Conservation (phyloP, 2,797 vertebrate genomes). For the Vespertilio murinus region DNA sequence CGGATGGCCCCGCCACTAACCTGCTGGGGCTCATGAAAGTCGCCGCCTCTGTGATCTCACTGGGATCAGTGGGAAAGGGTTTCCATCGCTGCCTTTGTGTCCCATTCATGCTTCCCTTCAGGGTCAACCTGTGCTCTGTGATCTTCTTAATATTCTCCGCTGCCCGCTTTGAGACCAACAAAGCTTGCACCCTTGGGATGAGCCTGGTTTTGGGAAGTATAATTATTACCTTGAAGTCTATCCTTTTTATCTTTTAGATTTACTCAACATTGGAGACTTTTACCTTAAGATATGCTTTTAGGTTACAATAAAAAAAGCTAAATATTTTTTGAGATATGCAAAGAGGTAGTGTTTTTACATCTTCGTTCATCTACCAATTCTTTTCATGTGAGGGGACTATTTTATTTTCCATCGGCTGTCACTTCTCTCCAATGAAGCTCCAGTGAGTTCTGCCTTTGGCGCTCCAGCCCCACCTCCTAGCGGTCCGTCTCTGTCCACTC, state of each 20-base stretch:
- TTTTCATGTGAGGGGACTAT: not conserved
- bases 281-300: constrained; percentile 64
- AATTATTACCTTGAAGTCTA: constrained; percentile 61
- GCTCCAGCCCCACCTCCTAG: not conserved
- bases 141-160: constrained; percentile 55
- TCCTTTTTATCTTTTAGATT: constrained; percentile 66
- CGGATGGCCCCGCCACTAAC: not conserved
- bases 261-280: constrained; percentile 55
- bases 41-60: constrained; percentile 52
- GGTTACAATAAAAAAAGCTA: constrained; percentile 64
- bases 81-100: not conserved
- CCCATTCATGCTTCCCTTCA: not conserved
- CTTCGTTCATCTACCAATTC: not conserved
- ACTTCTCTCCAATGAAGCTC: not conserved
- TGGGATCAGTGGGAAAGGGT: not conserved
- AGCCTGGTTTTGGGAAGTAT: constrained; percentile 33
- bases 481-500: fast-evolving
- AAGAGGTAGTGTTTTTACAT: constrained; percentile 24
- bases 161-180: constrained; percentile 20
- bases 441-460: not conserved
- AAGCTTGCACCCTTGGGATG: not conserved
- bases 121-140: not conserved
- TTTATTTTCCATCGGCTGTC: not conserved
- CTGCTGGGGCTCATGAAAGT: constrained; percentile 16
- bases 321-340: constrained; percentile 53